Evolutionary conservation across 2,888 invertebrate species (phyloP).

Genomic region (Gymnosoma rotundatum): DNA sequence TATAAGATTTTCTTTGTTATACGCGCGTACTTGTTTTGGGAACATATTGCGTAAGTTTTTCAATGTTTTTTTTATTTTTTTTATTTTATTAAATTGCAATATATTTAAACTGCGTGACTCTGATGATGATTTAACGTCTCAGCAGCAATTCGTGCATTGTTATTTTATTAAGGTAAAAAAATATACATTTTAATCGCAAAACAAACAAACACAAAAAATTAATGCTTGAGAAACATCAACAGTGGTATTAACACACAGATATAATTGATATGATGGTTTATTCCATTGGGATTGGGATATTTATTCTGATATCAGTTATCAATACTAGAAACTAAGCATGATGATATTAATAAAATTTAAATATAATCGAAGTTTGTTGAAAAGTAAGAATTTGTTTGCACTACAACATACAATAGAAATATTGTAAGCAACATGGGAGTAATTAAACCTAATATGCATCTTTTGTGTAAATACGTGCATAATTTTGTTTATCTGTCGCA

Average conservation of each 20-base stretch:
- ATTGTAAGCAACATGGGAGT: too few species aligned
- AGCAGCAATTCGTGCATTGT: slow-evolving; percentile 15
- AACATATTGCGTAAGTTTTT: slow-evolving; percentile 23
- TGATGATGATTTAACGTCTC: slow-evolving; percentile 38
- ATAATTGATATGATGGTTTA: background rate
- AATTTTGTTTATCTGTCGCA: too few species aligned
- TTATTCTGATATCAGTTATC: too few species aligned
- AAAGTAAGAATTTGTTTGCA: too few species aligned
- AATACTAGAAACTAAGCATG: too few species aligned
- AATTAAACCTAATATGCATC: too few species aligned
- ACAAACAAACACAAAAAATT: background rate
- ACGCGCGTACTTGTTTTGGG: background rate
- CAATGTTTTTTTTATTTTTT: slow-evolving; percentile 29
- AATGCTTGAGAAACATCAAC: slow-evolving; percentile 21
- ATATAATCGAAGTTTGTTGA: too few species aligned
- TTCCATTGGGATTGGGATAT: too few species aligned
- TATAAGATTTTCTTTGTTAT: background rate
- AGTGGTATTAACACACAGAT: background rate
- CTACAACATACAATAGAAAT: too few species aligned
- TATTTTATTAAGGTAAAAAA: slow-evolving; percentile 11
- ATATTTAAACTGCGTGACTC: slow-evolving; percentile 33
- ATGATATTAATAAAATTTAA: too few species aligned
- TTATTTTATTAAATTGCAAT: slow-evolving; percentile 1
- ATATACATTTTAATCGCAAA: background rate
- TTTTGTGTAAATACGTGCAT: too few species aligned